Percentiles rank a stretch among this genome's conserved stretches.
phyloP scores from a whole-genome alignment of 2,797 vertebrate genomes.

The Pelochelys cantorii region DNA sequence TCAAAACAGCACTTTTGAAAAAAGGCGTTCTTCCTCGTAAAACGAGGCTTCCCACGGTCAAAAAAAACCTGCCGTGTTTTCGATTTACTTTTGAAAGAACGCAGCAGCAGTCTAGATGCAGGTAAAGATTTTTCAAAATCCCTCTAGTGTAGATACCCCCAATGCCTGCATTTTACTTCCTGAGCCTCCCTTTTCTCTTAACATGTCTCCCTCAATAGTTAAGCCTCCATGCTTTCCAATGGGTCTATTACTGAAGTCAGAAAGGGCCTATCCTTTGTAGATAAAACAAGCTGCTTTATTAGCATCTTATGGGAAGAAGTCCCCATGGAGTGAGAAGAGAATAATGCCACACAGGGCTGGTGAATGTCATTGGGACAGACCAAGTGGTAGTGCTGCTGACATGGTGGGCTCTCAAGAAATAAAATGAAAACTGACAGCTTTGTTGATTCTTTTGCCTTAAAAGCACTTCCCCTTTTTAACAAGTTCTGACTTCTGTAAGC shows the following conservation, averaged over 20 bases:
- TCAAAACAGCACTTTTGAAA: too few species aligned
- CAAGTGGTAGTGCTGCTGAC: neutral
- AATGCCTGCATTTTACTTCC: neutral
- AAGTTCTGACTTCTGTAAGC: conserved; percentile 4
- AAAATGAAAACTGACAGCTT: conserved; percentile 6
- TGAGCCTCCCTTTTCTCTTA: neutral
- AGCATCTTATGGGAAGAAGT: too few species aligned
- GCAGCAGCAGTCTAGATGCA: too few species aligned
- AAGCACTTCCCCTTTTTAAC: conserved; percentile 13
- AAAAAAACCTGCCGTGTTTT: too few species aligned
- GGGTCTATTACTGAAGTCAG: rapidly evolving
- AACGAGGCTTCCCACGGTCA: too few species aligned
- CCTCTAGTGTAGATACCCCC: too few species aligned
- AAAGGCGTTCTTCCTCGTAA: too few species aligned
- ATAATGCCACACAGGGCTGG: neutral
- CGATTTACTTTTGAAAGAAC: too few species aligned
- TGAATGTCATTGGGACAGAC: rapidly evolving
- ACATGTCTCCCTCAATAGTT: neutral
- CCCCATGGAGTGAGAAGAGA: rapidly evolving
- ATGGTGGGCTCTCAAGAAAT: neutral
- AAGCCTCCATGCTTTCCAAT: neutral
- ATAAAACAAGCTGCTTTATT: too few species aligned
- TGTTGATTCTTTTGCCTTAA: conserved; percentile 3
- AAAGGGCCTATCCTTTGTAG: neutral
- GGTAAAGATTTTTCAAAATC: too few species aligned